Conservation (phyloP, 1,140 invertebrate genomes). For the Chironomus tepperi region DNA sequence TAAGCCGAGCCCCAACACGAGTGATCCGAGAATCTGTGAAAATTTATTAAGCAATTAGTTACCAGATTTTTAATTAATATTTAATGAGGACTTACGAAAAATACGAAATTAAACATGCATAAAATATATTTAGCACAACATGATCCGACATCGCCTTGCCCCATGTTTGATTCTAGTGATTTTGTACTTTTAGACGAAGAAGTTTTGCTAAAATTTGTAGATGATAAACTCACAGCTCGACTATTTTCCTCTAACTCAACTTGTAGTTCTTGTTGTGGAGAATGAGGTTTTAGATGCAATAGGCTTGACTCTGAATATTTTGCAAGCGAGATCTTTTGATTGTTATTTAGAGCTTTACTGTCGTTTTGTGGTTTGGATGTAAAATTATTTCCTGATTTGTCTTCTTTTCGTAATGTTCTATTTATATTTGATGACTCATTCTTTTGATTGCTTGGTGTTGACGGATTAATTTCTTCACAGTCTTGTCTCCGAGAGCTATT, state of each 20-base stretch:
- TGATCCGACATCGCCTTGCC: conserved; percentile 45
- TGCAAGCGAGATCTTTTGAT: not conserved
- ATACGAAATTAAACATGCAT: conserved; percentile 65
- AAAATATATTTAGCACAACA: conserved; percentile 63
- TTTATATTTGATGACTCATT: too few species aligned
- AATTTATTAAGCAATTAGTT: conserved; percentile 21
- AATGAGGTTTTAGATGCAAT: too few species aligned
- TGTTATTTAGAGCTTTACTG: too few species aligned
- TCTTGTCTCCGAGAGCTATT: too few species aligned
- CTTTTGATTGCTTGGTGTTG: too few species aligned
- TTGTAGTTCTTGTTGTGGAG: not conserved
- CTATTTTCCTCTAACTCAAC: not conserved
- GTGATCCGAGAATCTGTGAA: conserved; percentile 60
- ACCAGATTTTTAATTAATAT: conserved; percentile 24
- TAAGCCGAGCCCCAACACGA: conserved; percentile 62
- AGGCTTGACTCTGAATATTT: not conserved
- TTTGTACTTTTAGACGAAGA: not conserved
- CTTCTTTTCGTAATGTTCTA: too few species aligned
- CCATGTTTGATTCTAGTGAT: conserved; percentile 36
- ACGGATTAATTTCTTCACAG: too few species aligned
- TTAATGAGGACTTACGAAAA: conserved; percentile 52
- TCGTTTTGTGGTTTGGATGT: too few species aligned
- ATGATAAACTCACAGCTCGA: not conserved
- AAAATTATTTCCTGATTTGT: too few species aligned
- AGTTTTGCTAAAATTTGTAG: not conserved